These are phyloP conservation scores for Thyatira batis DNA, from an alignment of 2,888 invertebrate genomes.

Conservation along the genomic window DNA sequence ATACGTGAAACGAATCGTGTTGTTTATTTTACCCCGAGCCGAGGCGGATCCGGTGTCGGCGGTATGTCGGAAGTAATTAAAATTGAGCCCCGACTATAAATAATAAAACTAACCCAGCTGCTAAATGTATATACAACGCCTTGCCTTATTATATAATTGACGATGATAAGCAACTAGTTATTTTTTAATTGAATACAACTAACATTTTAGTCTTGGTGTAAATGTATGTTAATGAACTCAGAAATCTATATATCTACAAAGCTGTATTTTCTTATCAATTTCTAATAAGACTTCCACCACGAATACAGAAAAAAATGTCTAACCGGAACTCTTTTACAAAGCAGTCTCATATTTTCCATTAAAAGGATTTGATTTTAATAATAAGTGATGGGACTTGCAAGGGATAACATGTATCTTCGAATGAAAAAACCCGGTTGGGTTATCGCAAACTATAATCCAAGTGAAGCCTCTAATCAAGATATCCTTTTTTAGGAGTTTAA, in stretches of 20 bases:
- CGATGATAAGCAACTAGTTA: background rate
- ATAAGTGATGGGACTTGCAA: too few species aligned
- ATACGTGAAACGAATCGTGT: conserved; percentile 16
- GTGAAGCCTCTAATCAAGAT: background rate
- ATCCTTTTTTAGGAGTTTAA: background rate
- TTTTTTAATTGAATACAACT: background rate
- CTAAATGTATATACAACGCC: background rate
- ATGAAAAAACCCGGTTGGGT: background rate
- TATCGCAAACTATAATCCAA: background rate
- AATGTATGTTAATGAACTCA: too few species aligned
- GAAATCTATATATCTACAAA: too few species aligned
- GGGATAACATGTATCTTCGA: background rate
- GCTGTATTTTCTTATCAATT: too few species aligned
- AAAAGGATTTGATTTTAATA: too few species aligned
- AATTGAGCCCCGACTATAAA: conserved; percentile 10
- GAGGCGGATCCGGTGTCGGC: conserved; percentile 24
- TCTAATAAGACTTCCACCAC: too few species aligned
- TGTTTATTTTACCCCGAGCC: conserved; percentile 29
- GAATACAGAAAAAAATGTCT: too few species aligned
- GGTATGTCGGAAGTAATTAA: conserved; percentile 40
- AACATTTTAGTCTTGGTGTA: too few species aligned
- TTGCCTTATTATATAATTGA: background rate
- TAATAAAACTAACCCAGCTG: background rate
- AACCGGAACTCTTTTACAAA: too few species aligned
- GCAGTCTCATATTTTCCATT: too few species aligned